Conservation (phyloP, 1,140 invertebrate genomes). For the Drosophila yakuba region DNA sequence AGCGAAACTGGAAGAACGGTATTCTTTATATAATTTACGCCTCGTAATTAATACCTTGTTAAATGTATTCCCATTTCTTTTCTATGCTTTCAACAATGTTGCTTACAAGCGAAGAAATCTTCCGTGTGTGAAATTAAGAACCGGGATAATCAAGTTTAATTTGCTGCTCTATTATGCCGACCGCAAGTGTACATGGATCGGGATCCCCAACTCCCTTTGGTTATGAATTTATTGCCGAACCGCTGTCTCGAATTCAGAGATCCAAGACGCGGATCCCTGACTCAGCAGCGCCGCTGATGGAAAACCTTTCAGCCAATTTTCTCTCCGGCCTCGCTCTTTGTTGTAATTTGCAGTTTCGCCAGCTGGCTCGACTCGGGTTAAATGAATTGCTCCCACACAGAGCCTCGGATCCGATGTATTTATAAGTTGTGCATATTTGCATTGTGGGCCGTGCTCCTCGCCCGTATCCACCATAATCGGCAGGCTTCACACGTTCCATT, state of each 20-base stretch:
- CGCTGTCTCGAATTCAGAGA: constrained; percentile 11
- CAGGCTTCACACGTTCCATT: constrained; percentile 53
- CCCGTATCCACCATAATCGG: constrained; percentile 36
- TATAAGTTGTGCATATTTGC: constrained; percentile 50
- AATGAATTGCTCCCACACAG: constrained; percentile 58
- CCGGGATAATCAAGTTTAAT: background rate
- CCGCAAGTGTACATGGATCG: constrained; percentile 8
- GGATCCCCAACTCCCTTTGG: constrained; percentile 12
- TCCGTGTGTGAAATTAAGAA: background rate
- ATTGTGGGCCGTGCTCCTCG: constrained; percentile 37
- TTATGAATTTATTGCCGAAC: constrained; percentile 45
- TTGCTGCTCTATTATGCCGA: constrained; percentile 6
- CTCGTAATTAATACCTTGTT: background rate
- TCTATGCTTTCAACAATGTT: background rate
- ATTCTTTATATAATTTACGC: too few relatives aligned
- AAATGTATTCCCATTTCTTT: background rate
- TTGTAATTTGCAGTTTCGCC: constrained; percentile 28
- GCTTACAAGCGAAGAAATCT: background rate
- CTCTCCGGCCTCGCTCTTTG: constrained; percentile 40
- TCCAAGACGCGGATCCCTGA: constrained; percentile 32
- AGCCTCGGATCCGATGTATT: constrained; percentile 45
- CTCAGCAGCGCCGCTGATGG: constrained; percentile 37
- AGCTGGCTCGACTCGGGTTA: constrained; percentile 49
- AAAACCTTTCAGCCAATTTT: constrained; percentile 43
- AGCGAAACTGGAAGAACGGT: too few relatives aligned